phyloP scores from a whole-genome alignment of 2,797 vertebrate species.

The Lophius americanus region DNA sequence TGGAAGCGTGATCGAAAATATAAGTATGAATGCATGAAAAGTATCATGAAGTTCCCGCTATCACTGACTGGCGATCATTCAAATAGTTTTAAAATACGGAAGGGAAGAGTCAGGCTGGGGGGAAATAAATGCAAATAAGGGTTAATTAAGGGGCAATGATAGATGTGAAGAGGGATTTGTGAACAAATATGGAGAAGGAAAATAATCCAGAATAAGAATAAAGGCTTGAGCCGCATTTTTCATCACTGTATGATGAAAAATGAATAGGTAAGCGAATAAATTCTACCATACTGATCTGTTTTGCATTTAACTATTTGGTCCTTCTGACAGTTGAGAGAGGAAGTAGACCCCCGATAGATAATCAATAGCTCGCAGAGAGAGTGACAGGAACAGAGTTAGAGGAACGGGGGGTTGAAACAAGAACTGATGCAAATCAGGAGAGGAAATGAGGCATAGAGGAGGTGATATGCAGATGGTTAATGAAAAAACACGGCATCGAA shows the following conservation, averaged over 20 bases:
- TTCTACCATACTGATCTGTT: conserved; percentile 32
- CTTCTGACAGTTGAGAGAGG: conserved; percentile 51
- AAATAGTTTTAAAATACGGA: conserved; percentile 2
- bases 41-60: neutral
- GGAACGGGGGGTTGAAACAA: conserved; percentile 16
- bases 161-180: neutral
- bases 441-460: conserved; percentile 21
- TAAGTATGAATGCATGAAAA: no score
- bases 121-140: neutral
- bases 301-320: conserved; percentile 44
- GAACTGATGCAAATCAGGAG: conserved; percentile 24
- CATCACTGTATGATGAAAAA: conserved; percentile 38
- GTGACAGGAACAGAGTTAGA: conserved; percentile 18
- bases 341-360: conserved; percentile 27
- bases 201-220: conserved; percentile 13
- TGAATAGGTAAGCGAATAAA: conserved; percentile 52
- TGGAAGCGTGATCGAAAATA: neutral
- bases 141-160: neutral
- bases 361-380: conserved; percentile 56
- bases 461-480: conserved; percentile 61
- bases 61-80: neutral
- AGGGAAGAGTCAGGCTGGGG: neutral
- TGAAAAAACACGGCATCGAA: conserved; percentile 26
- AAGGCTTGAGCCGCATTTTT: neutral
- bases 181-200: conserved; percentile 4